A percentile compares a stretch with the other conserved stretches of the same genome.
phyloP scores from a whole-genome alignment of 2,113 vertebrate species.

The Nesogale talazaci region DNA sequence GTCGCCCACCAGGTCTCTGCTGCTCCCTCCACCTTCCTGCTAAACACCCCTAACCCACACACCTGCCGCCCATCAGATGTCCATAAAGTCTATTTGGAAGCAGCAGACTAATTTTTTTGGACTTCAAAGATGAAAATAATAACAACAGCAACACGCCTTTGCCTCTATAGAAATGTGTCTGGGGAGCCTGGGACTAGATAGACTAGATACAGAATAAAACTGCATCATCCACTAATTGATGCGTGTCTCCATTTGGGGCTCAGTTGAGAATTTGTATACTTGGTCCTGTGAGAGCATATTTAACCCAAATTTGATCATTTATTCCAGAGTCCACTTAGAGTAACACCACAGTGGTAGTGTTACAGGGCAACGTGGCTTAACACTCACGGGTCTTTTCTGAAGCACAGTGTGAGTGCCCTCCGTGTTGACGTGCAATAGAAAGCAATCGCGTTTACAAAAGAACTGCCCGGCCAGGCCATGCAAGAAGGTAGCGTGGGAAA shows the following conservation, averaged over 20 bases:
- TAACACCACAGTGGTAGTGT: neutral
- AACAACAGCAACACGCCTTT: neutral
- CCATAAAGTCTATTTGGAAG: neutral
- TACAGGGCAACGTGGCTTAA: neutral
- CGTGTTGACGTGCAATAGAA: neutral
- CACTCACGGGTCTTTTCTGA: neutral
- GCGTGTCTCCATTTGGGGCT: neutral
- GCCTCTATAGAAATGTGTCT: constrained; percentile 42
- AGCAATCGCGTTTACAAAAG: neutral
- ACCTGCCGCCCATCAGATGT: neutral
- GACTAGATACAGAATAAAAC: neutral
- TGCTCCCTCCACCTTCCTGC: neutral
- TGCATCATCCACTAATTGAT: constrained; percentile 31
- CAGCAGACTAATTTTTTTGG: constrained; percentile 5
- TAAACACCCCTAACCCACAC: neutral
- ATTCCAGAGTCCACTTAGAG: constrained; percentile 27
- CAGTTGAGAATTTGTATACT: constrained; percentile 11
- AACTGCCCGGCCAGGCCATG: accelerated
- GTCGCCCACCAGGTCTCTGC: neutral
- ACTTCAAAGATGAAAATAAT: neutral
- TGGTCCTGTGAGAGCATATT: constrained; percentile 5
- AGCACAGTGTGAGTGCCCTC: neutral
- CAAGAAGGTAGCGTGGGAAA: accelerated
- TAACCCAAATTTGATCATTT: constrained; percentile 29
- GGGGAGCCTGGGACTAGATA: neutral